Conservation (phyloP, 53 echinoderm and acorn worm species). For the Paracentrotus lividus region DNA sequence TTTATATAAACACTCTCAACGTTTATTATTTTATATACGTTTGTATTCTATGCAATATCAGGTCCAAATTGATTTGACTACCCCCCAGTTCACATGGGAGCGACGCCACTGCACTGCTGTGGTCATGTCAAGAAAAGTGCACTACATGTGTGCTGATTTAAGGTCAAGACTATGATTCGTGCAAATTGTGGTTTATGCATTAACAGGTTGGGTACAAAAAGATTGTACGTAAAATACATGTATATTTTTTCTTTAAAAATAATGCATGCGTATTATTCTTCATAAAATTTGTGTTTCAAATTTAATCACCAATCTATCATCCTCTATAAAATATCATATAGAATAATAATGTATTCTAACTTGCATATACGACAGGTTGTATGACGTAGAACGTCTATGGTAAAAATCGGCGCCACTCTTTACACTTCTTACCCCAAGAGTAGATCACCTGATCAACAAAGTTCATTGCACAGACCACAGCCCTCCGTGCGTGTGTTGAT, state of each 20-base stretch:
- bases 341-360: too few species aligned
- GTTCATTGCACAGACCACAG: constrained; percentile 7
- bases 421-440: background rate
- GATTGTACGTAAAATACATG: too few species aligned
- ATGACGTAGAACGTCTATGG: background rate
- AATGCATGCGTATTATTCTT: too few species aligned
- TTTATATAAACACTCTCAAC: too few species aligned
- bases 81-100: background rate
- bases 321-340: too few species aligned
- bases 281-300: too few species aligned
- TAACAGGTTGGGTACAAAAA: too few species aligned
- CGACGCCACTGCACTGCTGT: background rate
- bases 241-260: too few species aligned
- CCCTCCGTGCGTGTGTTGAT: background rate
- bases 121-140: background rate
- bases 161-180: background rate
- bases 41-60: background rate
- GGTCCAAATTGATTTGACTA: background rate
- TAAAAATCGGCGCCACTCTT: background rate
- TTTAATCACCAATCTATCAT: too few species aligned
- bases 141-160: background rate
- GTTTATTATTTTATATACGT: too few species aligned
- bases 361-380: background rate
- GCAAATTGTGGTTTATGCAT: too few species aligned
- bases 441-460: constrained; percentile 1